These are phyloP conservation scores for Drosophila biarmipes DNA, from an alignment of 1,140 invertebrate species.

Conservation along the genomic window DNA sequence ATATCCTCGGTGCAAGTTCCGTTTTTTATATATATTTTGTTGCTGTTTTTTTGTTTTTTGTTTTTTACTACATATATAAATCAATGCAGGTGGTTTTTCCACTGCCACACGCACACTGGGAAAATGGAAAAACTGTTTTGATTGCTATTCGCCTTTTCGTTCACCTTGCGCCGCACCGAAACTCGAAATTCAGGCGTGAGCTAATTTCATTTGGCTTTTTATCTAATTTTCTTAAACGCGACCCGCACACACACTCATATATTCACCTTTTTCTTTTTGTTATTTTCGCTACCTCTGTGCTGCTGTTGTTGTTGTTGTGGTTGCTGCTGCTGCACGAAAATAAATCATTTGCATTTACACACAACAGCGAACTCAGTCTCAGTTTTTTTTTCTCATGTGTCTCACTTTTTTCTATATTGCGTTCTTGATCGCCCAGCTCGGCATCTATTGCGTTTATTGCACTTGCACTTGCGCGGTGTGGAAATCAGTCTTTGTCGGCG, in stretches of 20 bases:
- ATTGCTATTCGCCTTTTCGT: conserved; percentile 62
- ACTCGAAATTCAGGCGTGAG: conserved; percentile 80
- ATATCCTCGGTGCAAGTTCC: conserved; percentile 55
- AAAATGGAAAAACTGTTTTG: conserved; percentile 72
- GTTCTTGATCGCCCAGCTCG: conserved; percentile 14
- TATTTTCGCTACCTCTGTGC: conserved; percentile 28
- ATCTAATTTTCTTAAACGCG: conserved; percentile 73
- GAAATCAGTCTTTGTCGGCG: conserved; percentile 60
- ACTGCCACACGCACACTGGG: conserved; percentile 64
- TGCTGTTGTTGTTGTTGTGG: conserved; percentile 50
- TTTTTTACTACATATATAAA: conserved; percentile 53
- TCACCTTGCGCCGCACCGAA: conserved; percentile 72
- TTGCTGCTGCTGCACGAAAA: conserved; percentile 61
- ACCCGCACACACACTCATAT: conserved; percentile 72
- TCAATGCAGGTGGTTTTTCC: conserved; percentile 73
- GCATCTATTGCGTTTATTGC: conserved; percentile 73
- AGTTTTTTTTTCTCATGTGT: conserved; percentile 32
- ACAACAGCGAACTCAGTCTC: conserved; percentile 39
- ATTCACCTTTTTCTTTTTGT: conserved; percentile 42
- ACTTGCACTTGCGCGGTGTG: conserved; percentile 56
- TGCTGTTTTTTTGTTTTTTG: conserved; percentile 2
- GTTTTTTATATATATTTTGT: conserved; percentile 24
- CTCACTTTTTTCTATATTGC: conserved; percentile 33
- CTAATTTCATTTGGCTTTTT: conserved; percentile 77
- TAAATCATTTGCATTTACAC: conserved; percentile 71